Base-by-base conservation (phyloP, 2,888 invertebrate species). In the Patella depressa region DNA sequence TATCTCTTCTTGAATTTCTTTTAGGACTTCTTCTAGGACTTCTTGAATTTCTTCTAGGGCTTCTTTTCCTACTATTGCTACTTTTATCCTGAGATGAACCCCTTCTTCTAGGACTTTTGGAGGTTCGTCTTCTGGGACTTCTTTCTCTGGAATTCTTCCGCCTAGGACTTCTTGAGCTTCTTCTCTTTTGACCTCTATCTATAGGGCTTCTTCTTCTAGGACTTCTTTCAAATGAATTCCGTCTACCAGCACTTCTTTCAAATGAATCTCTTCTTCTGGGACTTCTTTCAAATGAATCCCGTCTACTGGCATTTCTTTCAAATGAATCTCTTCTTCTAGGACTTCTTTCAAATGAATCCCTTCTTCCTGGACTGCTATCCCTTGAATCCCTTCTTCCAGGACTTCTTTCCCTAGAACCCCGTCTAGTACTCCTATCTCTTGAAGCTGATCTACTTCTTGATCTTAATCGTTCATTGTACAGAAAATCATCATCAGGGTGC, bases 271-370 rank as follows among this genome's bases (percentile, higher is more conserved):
- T 53, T 55, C 54, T 5, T 19, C 24, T 73, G 15, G 45, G 45
- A 9, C 45, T 45, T 45, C 45, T 45, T 45, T 45, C 45, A 45
- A 45, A 45, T 45, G 45, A 45, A 45, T 45, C 45, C 0, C 45
- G 45, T 45, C 45, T 45, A 45, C 45, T 1, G 34, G 59, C 17
- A 17, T 69, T 74, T 34, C 74, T 65, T n/a, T 74, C 74, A 65
- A 29, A 19, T 15, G 74, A 74, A 34, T 45, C 65, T n/a, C 53
- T 53, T 12, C 24, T n/a, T 73, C 73, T n/a, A 9, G 24, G 17
- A 19, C 29, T 54, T 45, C 11, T 65, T 12, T 57, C 24, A 19
- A 19, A 24, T 24, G 65, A 65, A 24, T 24, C 65, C 24, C 65
- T 9, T 65, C 65, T 65, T 24, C 14, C 24, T 3, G 65, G 65